A percentile compares a stretch with the other conserved stretches of the same genome.
Conservation (phyloP, 2,113 vertebrate genomes). For the Pipra filicauda region DNA sequence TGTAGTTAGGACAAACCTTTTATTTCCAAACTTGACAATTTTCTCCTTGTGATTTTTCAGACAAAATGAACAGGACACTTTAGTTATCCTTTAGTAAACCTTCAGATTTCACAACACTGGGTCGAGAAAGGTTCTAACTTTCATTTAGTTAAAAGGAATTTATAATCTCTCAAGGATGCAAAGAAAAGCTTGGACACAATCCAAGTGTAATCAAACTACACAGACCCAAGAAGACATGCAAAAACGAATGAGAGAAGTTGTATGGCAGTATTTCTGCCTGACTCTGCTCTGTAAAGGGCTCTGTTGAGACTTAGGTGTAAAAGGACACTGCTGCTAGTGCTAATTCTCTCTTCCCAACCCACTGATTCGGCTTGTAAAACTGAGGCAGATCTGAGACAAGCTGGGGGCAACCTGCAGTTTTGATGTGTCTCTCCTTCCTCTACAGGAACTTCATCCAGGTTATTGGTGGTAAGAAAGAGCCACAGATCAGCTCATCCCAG, state of each 20-base stretch:
- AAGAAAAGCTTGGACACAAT: neutral
- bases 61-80: neutral
- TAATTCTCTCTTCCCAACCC: neutral
- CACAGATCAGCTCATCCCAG: neutral
- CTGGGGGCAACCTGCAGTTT: neutral
- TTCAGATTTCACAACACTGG: neutral
- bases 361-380: neutral
- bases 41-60: neutral
- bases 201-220: neutral
- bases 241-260: neutral
- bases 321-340: neutral
- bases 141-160: neutral
- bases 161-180: neutral
- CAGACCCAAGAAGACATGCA: neutral
- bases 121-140: neutral
- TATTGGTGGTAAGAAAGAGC: neutral
- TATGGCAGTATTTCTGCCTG: accelerated
- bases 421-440: neutral
- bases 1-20: neutral
- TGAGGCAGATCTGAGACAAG: neutral
- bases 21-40: neutral
- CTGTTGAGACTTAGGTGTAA: neutral
- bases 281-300: neutral
- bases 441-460: neutral
- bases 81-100: neutral